Percentiles rank a stretch among this genome's conserved stretches.
phyloP scores from a whole-genome alignment of 2,113 vertebrate genomes.

The Theristicus caerulescens region DNA sequence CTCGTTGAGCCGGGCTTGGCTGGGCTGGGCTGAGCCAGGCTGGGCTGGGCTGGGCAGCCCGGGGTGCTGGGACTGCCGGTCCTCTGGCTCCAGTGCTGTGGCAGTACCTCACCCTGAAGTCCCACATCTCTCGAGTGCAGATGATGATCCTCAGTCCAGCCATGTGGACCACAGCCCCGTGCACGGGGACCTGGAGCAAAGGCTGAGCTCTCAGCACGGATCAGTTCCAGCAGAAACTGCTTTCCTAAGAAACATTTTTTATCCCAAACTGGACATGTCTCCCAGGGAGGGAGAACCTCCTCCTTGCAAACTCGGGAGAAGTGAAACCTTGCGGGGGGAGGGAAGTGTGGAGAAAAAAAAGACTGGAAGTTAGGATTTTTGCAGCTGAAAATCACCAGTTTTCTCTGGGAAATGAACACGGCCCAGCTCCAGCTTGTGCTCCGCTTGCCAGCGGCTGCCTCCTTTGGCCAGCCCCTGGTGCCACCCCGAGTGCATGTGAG shows the following conservation, averaged over 20 bases:
- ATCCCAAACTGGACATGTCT: background rate
- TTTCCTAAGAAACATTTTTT: background rate
- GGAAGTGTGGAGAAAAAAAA: background rate
- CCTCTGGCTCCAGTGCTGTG: background rate
- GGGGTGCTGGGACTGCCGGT: background rate
- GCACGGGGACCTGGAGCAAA: background rate
- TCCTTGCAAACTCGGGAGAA: background rate
- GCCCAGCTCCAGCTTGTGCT: background rate
- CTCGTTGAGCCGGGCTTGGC: background rate
- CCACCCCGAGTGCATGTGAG: accelerated
- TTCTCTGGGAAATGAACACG: background rate
- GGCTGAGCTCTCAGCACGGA: background rate
- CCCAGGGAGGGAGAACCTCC: background rate
- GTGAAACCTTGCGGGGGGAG: background rate
- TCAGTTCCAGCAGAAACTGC: background rate
- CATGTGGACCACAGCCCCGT: accelerated
- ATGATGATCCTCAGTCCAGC: accelerated
- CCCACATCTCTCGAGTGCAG: background rate
- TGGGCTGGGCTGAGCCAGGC: background rate
- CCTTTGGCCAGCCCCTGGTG: background rate
- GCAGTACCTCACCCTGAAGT: accelerated
- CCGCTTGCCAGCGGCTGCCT: background rate
- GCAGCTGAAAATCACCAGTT: background rate
- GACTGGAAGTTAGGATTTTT: background rate
- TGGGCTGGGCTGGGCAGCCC: background rate